Evolutionary conservation across 2,113 vertebrate genomes (phyloP).

Genomic region (Phalacrocorax carbo): DNA sequence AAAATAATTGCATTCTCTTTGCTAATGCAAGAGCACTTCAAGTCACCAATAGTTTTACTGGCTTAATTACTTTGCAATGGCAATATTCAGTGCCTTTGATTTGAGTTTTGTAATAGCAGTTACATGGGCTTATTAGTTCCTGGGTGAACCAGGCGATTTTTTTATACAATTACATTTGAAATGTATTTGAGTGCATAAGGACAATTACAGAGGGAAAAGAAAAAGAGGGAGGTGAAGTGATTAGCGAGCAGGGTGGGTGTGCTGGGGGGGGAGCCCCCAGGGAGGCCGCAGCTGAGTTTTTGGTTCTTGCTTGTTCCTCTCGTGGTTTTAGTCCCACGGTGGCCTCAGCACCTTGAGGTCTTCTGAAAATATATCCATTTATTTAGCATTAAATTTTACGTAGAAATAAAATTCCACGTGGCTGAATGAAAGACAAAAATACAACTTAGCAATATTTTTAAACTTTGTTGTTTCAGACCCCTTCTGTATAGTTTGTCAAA

Average conservation of each 20-base stretch:
- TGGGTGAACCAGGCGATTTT: neutral
- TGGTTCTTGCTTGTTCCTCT: neutral
- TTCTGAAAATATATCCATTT: neutral
- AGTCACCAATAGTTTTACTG: neutral
- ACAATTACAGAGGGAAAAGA: neutral
- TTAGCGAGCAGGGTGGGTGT: neutral
- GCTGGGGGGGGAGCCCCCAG: neutral
- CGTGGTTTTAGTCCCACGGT: accelerated
- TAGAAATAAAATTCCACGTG: neutral
- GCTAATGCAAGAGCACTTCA: conserved; percentile 32
- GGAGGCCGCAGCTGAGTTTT: neutral
- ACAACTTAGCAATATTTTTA: neutral
- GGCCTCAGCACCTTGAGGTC: neutral
- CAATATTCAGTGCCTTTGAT: neutral
- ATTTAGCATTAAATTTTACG: neutral
- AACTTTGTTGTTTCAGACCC: neutral
- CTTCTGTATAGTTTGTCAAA: neutral
- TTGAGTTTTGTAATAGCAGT: neutral
- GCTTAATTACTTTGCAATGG: conserved; percentile 15
- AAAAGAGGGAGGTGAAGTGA: neutral
- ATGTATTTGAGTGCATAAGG: neutral
- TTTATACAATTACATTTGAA: neutral
- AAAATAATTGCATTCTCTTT: conserved; percentile 43
- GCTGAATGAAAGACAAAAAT: neutral
- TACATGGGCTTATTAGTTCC: neutral